phyloP scores from a whole-genome alignment of 2,888 invertebrate genomes.

The Troides oblongomaculatus region DNA sequence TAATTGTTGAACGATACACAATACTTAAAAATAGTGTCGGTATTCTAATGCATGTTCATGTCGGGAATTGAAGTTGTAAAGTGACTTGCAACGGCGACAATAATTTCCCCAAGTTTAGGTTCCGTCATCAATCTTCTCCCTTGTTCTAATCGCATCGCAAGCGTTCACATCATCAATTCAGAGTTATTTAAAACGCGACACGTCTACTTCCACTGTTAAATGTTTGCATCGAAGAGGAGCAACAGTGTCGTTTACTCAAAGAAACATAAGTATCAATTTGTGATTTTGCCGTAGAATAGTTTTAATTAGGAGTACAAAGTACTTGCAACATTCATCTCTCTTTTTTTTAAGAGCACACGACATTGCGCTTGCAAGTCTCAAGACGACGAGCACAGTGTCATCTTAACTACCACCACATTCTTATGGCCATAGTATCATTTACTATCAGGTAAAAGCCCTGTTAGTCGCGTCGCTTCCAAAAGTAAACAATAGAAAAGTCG shows the following conservation, averaged over 20 bases:
- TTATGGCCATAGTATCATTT: too few relatives aligned
- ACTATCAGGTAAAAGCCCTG: too few relatives aligned
- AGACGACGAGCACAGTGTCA: too few relatives aligned
- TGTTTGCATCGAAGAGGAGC: conserved; percentile 31
- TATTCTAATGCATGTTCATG: background rate
- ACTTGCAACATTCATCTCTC: too few relatives aligned
- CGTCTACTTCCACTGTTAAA: conserved; percentile 40
- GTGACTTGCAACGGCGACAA: conserved; percentile 18
- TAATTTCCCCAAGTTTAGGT: conserved; percentile 17
- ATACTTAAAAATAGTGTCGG: background rate
- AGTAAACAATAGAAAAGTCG: too few relatives aligned
- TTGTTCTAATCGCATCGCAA: conserved; percentile 49
- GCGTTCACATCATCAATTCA: conserved; percentile 57
- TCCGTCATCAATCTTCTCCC: conserved; percentile 54
- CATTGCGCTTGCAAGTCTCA: too few relatives aligned
- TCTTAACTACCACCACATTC: too few relatives aligned
- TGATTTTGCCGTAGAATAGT: too few relatives aligned
- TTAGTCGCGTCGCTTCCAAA: too few relatives aligned
- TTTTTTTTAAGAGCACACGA: too few relatives aligned
- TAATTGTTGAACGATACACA: too few relatives aligned
- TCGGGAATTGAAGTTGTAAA: conserved; percentile 13
- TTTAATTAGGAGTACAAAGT: too few relatives aligned
- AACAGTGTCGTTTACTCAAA: background rate
- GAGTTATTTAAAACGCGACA: conserved; percentile 43
- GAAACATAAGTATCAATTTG: background rate